Base-by-base conservation (phyloP, 2,888 invertebrate species). In the Oxycera nigricornis region DNA sequence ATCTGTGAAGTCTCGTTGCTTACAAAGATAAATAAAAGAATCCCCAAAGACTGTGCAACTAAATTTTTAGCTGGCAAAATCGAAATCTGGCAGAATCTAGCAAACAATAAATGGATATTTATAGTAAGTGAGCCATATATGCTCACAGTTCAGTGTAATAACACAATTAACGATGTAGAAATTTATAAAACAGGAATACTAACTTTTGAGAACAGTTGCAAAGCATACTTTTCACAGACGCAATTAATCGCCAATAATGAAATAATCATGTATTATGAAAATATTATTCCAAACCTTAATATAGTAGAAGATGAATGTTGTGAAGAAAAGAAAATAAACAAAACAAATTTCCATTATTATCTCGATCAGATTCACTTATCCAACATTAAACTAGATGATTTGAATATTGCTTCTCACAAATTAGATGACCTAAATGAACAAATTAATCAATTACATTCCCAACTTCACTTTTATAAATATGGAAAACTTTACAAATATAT, bases 341-440 rank as follows among this genome's bases (percentile, higher is more conserved):
- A n/a, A n/a, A n/a, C n/a, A n/a, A n/a, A 59, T 2, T 28, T 59
- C 6, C 11, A 59, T 28, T 59, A 17, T 30, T 26, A 26, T 59
- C 28, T 59, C 24, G 14, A 59, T 28, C 26, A 59, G 28, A 28
- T 24, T n/a, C 59, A 59, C 22, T 59, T 59, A 14, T 59, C 59
- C 14, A 28, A 59, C 28, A 59, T 59, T 28, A 59, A 59, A 59
- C 28, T 28, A 2, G 59, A 59, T 14, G 59, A 59, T 26, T 17
- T 59, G n/a, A 59, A 59, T 59, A 28, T 28, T 2, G 59, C 59
- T 28, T 59, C 59, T 26, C 59, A 59, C 14, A 59, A 28, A 28
- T 30, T 59, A 9, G 59, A 59, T 28, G 59, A 59, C 7, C 14
- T 59, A 17, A 6, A 24, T 28, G 59, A 59, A 11, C 59, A 59